phyloP scores from a whole-genome alignment of 2,797 vertebrate genomes.

The Cyprinella venusta region DNA sequence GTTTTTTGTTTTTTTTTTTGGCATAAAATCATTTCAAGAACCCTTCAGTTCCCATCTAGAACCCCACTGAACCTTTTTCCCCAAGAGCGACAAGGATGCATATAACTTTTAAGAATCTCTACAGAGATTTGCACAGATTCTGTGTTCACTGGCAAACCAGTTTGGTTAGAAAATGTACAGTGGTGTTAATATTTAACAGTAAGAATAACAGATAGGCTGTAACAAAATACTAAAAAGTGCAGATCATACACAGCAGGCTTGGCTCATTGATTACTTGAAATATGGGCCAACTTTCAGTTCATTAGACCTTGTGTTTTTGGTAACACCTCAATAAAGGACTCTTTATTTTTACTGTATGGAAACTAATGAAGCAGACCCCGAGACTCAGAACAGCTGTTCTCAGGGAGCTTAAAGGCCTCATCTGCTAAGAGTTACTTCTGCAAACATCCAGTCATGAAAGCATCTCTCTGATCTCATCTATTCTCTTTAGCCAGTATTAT shows the following conservation, averaged over 20 bases:
- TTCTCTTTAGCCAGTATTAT: conserved; percentile 32
- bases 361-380: neutral
- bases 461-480: conserved; percentile 46
- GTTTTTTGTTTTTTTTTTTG: no score
- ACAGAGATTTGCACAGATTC: neutral
- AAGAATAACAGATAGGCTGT: neutral
- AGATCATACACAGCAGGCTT: neutral
- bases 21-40: neutral
- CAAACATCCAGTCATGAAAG: conserved; percentile 44
- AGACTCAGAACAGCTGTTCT: conserved; percentile 13
- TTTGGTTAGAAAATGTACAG: neutral
- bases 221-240: neutral
- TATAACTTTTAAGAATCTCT: neutral
- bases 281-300: neutral
- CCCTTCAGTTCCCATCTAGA: neutral
- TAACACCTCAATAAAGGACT: neutral
- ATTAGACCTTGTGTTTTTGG: conserved; percentile 19
- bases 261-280: neutral
- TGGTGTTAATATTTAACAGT: neutral
- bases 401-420: conserved; percentile 27
- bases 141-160: neutral
- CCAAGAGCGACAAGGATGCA: neutral
- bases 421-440: conserved; percentile 52
- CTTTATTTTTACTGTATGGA: conserved; percentile 44
- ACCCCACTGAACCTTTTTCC: neutral